Base-by-base conservation (phyloP, 2,888 invertebrate genomes). In the Himalopsyche tibetana region DNA sequence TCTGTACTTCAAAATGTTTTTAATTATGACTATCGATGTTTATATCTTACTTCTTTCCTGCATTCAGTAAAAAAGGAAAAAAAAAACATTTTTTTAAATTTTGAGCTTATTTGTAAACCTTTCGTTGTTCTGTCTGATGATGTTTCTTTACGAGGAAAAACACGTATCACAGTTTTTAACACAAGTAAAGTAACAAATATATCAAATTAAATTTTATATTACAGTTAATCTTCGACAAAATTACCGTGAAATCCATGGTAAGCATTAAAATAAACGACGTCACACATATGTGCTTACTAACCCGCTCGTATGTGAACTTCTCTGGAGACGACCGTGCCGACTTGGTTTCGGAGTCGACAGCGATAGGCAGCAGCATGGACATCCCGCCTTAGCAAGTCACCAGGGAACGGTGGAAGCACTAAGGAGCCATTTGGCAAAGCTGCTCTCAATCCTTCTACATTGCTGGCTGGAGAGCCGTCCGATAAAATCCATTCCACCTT, bases 221-320 rank as follows among this genome's bases (percentile, higher is more conserved):
- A 28, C 0, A 28, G 2, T 28, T 0, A 28, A 28, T 28, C 28
- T 28, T n/a, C n/a, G 28, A 28, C 28, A 28, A 28, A 28, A 28
- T 28, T 28, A 28, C 2, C 28, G 28, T 28, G 28, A 28, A 28
- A 28, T 28, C 15, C 12, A 56, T 56, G n/a, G 5, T 8, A 6
- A 5, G 4, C 19, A 88, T 89, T 89, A 87, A 88, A 88, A 81
- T 82, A 84, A 83, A 87, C 82, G 82, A 36, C 17, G 56, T 79
- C n/a, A 82, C 85, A 55, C 89, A 92, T 40, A 38, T 5, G 40
- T 8, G 42, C 28, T 19, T 80, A 11, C 94, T 94, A 93, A 98
- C 98, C 98, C 90, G 98, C 98, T 92, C 97, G 96, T 86, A 98
- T 96, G 90, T 96, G 96, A 89, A 98, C 96, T 91, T 96, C 97